phyloP scores from a whole-genome alignment of 2,113 vertebrate genomes.

The Pluvialis apricaria region DNA sequence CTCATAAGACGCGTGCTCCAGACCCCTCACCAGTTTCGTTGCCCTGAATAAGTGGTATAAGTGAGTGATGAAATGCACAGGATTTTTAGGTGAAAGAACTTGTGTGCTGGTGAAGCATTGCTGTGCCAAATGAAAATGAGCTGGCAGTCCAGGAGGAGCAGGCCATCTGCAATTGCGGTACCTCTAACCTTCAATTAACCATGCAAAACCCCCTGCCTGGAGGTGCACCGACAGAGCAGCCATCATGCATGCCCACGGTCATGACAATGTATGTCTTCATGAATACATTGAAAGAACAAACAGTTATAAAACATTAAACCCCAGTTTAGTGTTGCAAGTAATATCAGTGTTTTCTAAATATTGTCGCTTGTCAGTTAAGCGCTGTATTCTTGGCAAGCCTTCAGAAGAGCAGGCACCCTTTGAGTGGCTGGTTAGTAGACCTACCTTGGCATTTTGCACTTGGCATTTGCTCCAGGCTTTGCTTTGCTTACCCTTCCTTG shows the following conservation, averaged over 20 bases:
- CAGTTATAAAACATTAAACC: neutral
- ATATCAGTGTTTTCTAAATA: neutral
- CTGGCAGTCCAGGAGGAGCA: neutral
- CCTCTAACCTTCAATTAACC: neutral
- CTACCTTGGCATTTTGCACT: neutral
- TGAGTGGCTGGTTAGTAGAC: neutral
- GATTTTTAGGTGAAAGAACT: neutral
- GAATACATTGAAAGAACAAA: neutral
- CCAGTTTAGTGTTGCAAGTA: neutral
- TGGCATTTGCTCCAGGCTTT: neutral
- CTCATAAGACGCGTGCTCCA: too few species aligned
- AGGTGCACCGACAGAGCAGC: neutral
- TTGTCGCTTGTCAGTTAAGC: neutral
- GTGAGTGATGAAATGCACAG: neutral
- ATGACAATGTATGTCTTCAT: neutral
- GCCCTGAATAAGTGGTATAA: neutral
- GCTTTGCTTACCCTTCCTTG: neutral
- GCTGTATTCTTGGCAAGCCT: neutral
- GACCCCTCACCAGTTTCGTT: too few species aligned
- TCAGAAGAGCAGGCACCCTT: neutral
- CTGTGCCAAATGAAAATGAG: neutral
- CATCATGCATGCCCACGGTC: neutral
- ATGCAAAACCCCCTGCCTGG: neutral
- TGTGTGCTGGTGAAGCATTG: neutral
- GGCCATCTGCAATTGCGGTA: neutral